These are phyloP conservation scores for Penaeus indicus DNA, from an alignment of 1,140 invertebrate species.

Conservation along the genomic window DNA sequence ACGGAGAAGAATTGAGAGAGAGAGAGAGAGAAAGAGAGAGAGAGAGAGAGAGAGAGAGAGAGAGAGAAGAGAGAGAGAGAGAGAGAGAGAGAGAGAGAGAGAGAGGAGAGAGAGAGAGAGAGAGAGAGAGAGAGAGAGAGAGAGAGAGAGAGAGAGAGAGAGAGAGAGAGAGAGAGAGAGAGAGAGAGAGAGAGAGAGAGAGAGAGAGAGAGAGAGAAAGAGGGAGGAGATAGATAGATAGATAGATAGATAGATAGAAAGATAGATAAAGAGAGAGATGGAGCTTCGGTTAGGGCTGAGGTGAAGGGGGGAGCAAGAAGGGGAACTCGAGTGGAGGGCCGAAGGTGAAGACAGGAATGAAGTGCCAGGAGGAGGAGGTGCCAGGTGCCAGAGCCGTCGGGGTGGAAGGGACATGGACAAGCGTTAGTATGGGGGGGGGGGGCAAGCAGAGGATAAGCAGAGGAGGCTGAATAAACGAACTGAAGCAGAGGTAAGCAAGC, in stretches of 20 bases:
- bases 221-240: neutral
- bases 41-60: slow-evolving; percentile 23
- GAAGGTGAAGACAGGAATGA: neutral
- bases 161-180: slow-evolving; percentile 23
- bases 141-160: neutral
- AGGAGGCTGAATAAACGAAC: too few species aligned
- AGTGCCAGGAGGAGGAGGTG: too few species aligned
- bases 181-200: neutral
- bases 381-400: too few species aligned
- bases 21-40: slow-evolving; percentile 20
- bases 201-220: too few species aligned
- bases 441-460: too few species aligned
- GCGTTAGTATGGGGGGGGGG: too few species aligned
- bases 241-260: neutral
- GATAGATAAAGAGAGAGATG: neutral
- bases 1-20: neutral
- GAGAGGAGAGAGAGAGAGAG: neutral
- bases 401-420: too few species aligned
- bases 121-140: slow-evolving; percentile 20
- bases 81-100: neutral
- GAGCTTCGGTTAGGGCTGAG: neutral
- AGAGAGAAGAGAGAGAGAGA: too few species aligned
- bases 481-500: too few species aligned
- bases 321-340: slow-evolving; percentile 5
- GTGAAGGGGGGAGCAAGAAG: neutral